phyloP scores from a whole-genome alignment of 2,888 invertebrate genomes.

The Rhopalosiphum nymphaeae region DNA sequence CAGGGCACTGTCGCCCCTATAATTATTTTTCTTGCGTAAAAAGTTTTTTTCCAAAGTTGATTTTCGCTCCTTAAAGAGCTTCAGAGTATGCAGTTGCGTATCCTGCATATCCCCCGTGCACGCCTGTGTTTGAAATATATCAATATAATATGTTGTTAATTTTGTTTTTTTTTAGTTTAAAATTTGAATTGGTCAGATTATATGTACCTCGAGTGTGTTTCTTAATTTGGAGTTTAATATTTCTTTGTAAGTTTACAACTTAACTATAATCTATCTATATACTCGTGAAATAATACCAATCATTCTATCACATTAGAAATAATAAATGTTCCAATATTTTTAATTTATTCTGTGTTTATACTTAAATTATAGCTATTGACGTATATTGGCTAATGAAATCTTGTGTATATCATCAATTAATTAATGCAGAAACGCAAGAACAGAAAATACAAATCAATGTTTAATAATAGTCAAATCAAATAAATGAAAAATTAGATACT shows the following conservation, averaged over 20 bases:
- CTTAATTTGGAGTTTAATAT: constrained; percentile 8
- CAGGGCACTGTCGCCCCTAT: too few relatives aligned
- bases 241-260: constrained; percentile 21
- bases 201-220: not conserved
- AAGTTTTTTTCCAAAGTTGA: too few relatives aligned
- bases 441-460: not conserved
- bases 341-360: too few relatives aligned
- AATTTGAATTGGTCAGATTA: not conserved
- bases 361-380: constrained; percentile 22
- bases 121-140: too few relatives aligned
- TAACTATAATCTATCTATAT: not conserved
- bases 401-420: constrained; percentile 20
- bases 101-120: too few relatives aligned
- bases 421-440: not conserved
- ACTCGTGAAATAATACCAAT: not conserved
- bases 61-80: too few relatives aligned
- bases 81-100: too few relatives aligned
- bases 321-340: not conserved
- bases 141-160: not conserved
- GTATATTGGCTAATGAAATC: constrained; percentile 31
- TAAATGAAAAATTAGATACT: not conserved
- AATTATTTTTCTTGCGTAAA: too few relatives aligned
- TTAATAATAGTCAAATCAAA: not conserved
- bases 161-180: not conserved
- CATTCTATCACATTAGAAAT: not conserved